Conservation (phyloP, 2,113 vertebrate genomes). For the Lophotis ruficrista region DNA sequence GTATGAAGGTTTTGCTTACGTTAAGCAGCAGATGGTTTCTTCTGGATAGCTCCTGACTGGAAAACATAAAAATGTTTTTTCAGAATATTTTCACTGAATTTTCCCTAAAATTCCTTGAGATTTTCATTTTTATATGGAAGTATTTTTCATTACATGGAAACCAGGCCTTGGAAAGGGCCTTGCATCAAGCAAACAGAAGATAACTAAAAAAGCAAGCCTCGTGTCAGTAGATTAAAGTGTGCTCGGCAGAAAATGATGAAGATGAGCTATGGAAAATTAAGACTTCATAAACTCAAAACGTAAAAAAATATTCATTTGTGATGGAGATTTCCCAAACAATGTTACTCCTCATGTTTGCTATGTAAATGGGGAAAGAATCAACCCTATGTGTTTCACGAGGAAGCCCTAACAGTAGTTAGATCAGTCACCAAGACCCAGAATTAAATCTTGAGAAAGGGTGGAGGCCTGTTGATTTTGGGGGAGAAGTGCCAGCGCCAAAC, state of each 20-base stretch:
- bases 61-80: constrained; percentile 18
- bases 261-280: not conserved
- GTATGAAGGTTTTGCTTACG: not conserved
- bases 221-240: not conserved
- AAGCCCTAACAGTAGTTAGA: not conserved
- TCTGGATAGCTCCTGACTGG: not conserved
- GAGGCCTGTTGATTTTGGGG: constrained; percentile 30
- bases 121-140: constrained; percentile 3
- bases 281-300: not conserved
- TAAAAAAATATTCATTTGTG: not conserved
- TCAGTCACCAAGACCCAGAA: constrained; percentile 34
- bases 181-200: not conserved
- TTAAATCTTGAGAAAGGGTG: constrained; percentile 42
- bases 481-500: constrained; percentile 25
- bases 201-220: not conserved
- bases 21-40: constrained; percentile 48
- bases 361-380: not conserved
- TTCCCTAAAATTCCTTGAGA: not conserved
- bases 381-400: not conserved
- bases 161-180: not conserved
- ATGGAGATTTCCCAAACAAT: not conserved
- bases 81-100: not conserved
- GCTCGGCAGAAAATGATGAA: not conserved
- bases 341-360: not conserved
- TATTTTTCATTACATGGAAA: not conserved